A percentile compares a stretch with the other conserved stretches of the same genome.
Conservation (phyloP, 2,888 invertebrate genomes). For the Patella pellucida region DNA sequence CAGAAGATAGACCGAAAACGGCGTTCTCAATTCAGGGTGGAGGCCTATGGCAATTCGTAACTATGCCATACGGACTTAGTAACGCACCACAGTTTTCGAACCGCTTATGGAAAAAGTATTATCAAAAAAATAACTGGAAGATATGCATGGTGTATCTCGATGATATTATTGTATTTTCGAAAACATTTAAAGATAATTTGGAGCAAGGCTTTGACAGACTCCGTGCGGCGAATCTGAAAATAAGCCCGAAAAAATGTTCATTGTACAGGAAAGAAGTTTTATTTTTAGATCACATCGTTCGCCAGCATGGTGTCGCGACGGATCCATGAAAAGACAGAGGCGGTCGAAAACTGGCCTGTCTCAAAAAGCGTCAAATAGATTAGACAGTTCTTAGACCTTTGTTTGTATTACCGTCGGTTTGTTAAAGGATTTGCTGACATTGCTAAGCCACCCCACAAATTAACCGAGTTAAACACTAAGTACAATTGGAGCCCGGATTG, state of each 20-base stretch:
- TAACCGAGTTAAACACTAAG: neutral
- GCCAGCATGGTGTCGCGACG: no score
- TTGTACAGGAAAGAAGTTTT: no score
- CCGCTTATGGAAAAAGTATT: slow-evolving; percentile 21
- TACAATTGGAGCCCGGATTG: slow-evolving; percentile 33
- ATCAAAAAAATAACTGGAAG: slow-evolving; percentile 17
- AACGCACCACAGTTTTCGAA: slow-evolving; percentile 23
- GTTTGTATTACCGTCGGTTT: no score
- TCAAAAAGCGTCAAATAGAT: no score
- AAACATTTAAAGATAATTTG: slow-evolving; percentile 30
- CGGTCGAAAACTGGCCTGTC: no score
- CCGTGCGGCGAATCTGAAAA: slow-evolving; percentile 32
- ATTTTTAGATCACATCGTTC: no score
- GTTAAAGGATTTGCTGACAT: no score
- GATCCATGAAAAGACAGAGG: no score
- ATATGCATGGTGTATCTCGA: slow-evolving; percentile 37
- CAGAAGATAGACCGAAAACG: slow-evolving; percentile 36
- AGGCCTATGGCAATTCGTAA: slow-evolving; percentile 35
- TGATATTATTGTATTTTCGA: slow-evolving; percentile 35
- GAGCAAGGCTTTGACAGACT: slow-evolving; percentile 29
- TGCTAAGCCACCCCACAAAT: no score
- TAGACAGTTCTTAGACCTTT: no score
- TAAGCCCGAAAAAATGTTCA: slow-evolving; percentile 29
- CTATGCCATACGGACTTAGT: slow-evolving; percentile 34
- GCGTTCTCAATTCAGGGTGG: slow-evolving; percentile 36